Conservation (phyloP, 2,113 vertebrate species). For the Pteruthius melanotis region DNA sequence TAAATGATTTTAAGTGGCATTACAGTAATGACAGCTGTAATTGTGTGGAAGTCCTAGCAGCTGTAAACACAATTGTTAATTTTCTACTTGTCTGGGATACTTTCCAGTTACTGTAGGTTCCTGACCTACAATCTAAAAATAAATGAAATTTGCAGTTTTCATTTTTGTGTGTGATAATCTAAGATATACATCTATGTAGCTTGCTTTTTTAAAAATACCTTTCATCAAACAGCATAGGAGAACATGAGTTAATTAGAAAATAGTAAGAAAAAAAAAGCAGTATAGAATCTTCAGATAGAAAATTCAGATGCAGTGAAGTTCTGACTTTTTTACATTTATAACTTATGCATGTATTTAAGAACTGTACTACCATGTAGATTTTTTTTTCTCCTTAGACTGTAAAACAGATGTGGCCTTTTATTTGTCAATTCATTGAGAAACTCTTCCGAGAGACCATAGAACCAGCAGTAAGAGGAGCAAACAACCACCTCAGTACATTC, state of each 20-base stretch:
- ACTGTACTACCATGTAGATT: background rate
- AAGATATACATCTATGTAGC: background rate
- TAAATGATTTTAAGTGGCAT: background rate
- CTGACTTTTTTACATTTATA: background rate
- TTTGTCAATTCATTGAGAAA: conserved; percentile 96
- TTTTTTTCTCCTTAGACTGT: conserved; percentile 80
- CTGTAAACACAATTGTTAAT: background rate
- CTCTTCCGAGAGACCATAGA: conserved; percentile 94
- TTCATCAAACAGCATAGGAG: background rate
- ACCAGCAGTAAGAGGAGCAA: conserved; percentile 89
- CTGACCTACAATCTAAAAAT: conserved; percentile 19
- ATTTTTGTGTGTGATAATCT: background rate
- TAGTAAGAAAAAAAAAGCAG: background rate
- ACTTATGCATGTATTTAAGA: background rate
- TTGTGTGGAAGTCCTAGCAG: background rate
- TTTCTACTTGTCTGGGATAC: conserved; percentile 1
- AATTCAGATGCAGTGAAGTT: background rate
- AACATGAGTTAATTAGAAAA: background rate
- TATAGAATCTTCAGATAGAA: background rate
- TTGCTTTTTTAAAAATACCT: background rate
- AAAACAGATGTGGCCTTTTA: conserved; percentile 98
- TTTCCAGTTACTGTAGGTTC: conserved; percentile 8
- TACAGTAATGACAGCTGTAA: conserved; percentile 5
- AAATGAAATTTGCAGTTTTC: background rate
- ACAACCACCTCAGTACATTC: conserved; percentile 89